Evolutionary conservation across 2,888 invertebrate genomes (phyloP).

Genomic region (Caenorhabditis sp.): DNA sequence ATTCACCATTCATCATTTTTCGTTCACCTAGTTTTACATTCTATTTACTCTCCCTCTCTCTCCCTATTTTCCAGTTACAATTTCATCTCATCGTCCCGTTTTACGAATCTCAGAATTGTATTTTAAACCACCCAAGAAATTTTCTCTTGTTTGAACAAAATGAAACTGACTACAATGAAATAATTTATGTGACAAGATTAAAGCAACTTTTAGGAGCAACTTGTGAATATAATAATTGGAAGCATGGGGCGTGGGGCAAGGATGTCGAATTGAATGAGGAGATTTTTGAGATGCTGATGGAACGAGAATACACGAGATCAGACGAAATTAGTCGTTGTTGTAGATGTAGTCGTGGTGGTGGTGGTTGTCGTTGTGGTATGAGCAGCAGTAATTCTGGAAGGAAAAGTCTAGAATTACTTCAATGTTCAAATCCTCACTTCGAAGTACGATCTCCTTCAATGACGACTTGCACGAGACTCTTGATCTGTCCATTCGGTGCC

Average conservation of each 20-base stretch:
- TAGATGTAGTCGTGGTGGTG: slow-evolving; percentile 48
- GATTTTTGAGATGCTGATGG: slow-evolving; percentile 20
- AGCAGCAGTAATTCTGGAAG: slow-evolving; percentile 40
- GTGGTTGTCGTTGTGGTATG: slow-evolving; percentile 50
- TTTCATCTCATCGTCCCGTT: not conserved
- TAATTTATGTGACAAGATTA: slow-evolving; percentile 8
- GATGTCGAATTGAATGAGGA: slow-evolving; percentile 1
- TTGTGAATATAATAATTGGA: not conserved
- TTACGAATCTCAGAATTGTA: slow-evolving; percentile 16
- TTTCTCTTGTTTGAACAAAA: not conserved
- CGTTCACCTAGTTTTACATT: not conserved
- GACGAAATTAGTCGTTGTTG: slow-evolving; percentile 55
- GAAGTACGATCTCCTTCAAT: slow-evolving; percentile 71
- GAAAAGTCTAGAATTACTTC: not conserved
- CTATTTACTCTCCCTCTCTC: not conserved
- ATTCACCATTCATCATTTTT: not conserved
- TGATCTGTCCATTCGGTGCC: slow-evolving; percentile 73
- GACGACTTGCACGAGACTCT: slow-evolving; percentile 62
- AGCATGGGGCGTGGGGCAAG: slow-evolving; percentile 7
- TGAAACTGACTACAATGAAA: not conserved
- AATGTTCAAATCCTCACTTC: slow-evolving; percentile 44
- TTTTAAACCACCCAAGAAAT: slow-evolving; percentile 6
- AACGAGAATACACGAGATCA: slow-evolving; percentile 20
- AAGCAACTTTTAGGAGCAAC: not conserved
- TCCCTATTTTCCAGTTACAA: too few species aligned